A percentile compares a stretch with the other conserved stretches of the same genome.
Conservation (phyloP, 2,888 invertebrate genomes). For the Heliconius erato region DNA sequence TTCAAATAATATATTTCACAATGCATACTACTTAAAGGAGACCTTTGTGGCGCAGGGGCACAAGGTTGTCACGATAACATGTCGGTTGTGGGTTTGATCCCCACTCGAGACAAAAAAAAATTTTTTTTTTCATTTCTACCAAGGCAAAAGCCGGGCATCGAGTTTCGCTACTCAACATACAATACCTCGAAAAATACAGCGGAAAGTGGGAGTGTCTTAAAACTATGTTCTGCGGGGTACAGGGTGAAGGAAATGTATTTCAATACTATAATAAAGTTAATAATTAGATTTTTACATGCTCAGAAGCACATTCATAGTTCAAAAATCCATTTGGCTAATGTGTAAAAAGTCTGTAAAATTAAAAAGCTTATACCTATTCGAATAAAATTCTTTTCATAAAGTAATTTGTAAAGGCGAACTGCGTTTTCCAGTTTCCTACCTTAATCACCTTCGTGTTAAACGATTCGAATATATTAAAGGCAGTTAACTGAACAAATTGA, state of each 20-base stretch:
- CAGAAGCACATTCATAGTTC: neutral
- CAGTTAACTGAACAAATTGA: constrained; percentile 29
- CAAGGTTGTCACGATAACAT: too few relatives aligned
- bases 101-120: too few relatives aligned
- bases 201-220: too few relatives aligned
- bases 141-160: too few relatives aligned
- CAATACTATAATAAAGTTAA: neutral
- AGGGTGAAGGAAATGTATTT: neutral
- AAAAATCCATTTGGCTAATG: constrained; percentile 18
- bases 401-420: constrained; percentile 24
- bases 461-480: constrained; percentile 30
- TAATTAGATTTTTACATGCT: neutral
- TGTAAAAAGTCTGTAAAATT: neutral
- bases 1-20: neutral
- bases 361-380: neutral
- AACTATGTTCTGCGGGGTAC: too few relatives aligned
- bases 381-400: constrained; percentile 22
- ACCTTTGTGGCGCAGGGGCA: too few relatives aligned
- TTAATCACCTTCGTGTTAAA: constrained; percentile 39
- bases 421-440: constrained; percentile 24
- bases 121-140: too few relatives aligned
- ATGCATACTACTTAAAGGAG: too few relatives aligned
- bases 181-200: too few relatives aligned
- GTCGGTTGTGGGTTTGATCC: too few relatives aligned
- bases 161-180: too few relatives aligned